Base-by-base conservation (phyloP, 2,888 invertebrate genomes). In the Empis livida region DNA sequence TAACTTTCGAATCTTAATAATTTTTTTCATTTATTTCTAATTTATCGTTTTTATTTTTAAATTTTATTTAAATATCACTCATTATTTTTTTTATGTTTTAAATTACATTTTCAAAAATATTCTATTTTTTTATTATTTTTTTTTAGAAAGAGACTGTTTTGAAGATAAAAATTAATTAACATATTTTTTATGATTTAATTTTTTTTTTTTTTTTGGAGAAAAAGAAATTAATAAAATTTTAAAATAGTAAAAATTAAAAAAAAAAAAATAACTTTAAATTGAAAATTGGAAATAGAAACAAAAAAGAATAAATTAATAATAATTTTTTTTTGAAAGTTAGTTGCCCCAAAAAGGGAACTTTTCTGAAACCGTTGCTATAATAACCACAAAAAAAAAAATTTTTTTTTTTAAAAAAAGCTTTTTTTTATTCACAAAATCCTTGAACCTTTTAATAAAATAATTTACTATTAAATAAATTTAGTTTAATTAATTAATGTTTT, bases 271-370 rank as follows among this genome's bases (percentile, higher is more conserved):
- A n/a, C n/a, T n/a, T n/a, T n/a, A 11, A 14, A 41, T 15, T 35
- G 11, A 32, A 15, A 15, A 38, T 38, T 14, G 14, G 14, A 16
- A 38, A 38, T 38, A 9, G 13, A 38, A 41, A 1, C 20, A n/a
- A 23, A 23, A 41, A 8, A 23, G 17, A 13, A 17, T 4, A 39
- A 39, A n/a, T n/a, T 17, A 17, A n/a, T 35, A 20, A 40, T 14
- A 41, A 35, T 13, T 35, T 13, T 32, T 13, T 13, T 35, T 35
- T n/a, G 13, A 35, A 35, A 41, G 74, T 75, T 75, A 76, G 75
- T 76, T 76, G 76, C 75, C 76, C 75, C 65, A 63, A 65, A 65
- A 77, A 76, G 76, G 77, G 78, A 77, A 78, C 78, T 78, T 78
- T 78, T 78, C 78, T 78, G 78, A 78, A 78, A 78, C 76, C 71